phyloP scores from a whole-genome alignment of 2,113 vertebrate genomes.

The Chitala chitala region DNA sequence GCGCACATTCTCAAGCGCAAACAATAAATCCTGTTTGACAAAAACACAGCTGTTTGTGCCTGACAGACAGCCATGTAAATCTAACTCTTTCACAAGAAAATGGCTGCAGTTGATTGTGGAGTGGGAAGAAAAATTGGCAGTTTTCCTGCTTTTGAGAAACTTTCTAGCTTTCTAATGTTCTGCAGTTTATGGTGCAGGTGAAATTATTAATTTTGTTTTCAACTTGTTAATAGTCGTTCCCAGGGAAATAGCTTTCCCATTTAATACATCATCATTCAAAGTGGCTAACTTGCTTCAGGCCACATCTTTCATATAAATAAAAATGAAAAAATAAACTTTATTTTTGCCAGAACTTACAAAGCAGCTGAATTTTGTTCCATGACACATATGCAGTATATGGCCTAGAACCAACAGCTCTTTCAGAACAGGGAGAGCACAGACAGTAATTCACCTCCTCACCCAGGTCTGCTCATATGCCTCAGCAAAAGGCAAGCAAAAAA shows the following conservation, averaged over 20 bases:
- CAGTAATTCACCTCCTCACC: neutral
- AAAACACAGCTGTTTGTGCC: neutral
- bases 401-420: neutral
- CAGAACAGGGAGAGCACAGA: neutral
- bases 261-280: neutral
- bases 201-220: constrained; percentile 5
- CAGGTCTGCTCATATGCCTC: neutral
- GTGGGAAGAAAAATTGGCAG: neutral
- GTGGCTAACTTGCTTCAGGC: neutral
- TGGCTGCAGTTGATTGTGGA: neutral
- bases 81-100: constrained; percentile 6
- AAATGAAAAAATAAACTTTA: neutral
- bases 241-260: neutral
- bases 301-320: neutral
- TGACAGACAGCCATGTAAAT: constrained; percentile 10
- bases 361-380: constrained; percentile 1
- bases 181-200: neutral
- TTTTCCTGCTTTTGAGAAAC: neutral
- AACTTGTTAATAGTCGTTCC: neutral
- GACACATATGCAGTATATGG: neutral
- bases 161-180: neutral
- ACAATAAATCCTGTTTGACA: neutral
- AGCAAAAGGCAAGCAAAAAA: neutral
- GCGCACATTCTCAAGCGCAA: neutral
- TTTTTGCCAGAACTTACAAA: neutral